Base-by-base conservation (phyloP, 1,140 invertebrate genomes). In the Aphelinus atriplicis region DNA sequence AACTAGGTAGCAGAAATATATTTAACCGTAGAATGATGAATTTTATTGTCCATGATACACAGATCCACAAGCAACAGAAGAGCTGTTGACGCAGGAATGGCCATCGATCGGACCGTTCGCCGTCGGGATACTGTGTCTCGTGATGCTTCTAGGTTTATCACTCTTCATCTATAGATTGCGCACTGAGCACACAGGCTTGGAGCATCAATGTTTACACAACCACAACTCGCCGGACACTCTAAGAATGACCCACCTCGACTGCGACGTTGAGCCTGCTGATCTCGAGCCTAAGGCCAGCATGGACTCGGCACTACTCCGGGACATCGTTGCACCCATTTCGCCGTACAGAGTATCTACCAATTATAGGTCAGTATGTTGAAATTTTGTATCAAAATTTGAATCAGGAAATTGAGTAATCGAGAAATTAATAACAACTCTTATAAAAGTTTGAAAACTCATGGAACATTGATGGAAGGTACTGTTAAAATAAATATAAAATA, bases 301-400 rank as follows among this genome's bases (percentile, higher is more conserved):
- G 76, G 91, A 93, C 76, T 91, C 92, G 64, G 75, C 75, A 0
- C 80, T 93, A 55, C 81, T 92, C 55, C 89, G 86, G 62, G 89
- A 90, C 62, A 82, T 81, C 50, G 89, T 90, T 47, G 90, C 94
- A 1, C 92, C 93, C 3, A 92, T 96, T 75, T 97, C 95, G 1
- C 96, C 96, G 0, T 97, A 97, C 83, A 92, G 95, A 61, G 92
- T 97, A 58, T 92, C 95, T 9, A 94, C 95, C 0, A 90, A 89
- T 57, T 96, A 97, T 81, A 76, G 75, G 75, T 76, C n/a, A 1
- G 42, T 70, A 42, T 1, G 9, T 60, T 50, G 10, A 10, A 3
- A 45, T 67, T 53, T 45, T 53, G 26, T 48, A 47, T 2, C 3
- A 47, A 45, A 46, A 3, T 63, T 63, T 45, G 43, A 55, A 45